These are phyloP conservation scores for Drosophila yakuba DNA, from an alignment of 1,140 invertebrate genomes.

Conservation along the genomic window DNA sequence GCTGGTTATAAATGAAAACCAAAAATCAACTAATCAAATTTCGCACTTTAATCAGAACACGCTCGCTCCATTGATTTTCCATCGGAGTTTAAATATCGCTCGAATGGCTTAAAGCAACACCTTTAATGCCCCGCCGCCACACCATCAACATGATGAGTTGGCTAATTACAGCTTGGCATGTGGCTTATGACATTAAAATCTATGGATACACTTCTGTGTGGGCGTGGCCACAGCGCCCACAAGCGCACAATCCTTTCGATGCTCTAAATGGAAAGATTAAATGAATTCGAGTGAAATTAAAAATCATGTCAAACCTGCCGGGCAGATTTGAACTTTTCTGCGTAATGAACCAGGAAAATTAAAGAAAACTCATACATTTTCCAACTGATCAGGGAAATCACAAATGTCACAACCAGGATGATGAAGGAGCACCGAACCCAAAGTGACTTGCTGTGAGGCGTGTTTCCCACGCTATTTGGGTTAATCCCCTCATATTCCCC, in stretches of 20 bases:
- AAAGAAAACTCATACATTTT: constrained; percentile 63
- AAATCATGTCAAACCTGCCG: constrained; percentile 8
- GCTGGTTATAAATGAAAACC: background rate
- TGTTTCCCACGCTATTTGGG: constrained; percentile 57
- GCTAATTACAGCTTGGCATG: constrained; percentile 76
- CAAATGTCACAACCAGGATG: constrained; percentile 29
- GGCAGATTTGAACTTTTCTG: constrained; percentile 4
- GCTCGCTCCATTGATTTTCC: constrained; percentile 5
- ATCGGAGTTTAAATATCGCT: constrained; percentile 8
- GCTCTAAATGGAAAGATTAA: constrained; percentile 43
- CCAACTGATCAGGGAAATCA: constrained; percentile 65
- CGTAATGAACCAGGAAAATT: constrained; percentile 23
- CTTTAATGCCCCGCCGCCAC: constrained; percentile 28
- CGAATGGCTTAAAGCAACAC: constrained; percentile 28
- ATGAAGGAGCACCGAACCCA: constrained; percentile 10
- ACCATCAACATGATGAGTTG: constrained; percentile 36
- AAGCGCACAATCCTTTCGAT: constrained; percentile 17
- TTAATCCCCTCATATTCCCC: background rate
- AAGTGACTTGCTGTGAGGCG: constrained; percentile 70
- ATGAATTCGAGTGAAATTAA: constrained; percentile 45
- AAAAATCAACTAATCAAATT: constrained; percentile 30
- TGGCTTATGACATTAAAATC: constrained; percentile 70
- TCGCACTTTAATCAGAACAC: constrained; percentile 9
- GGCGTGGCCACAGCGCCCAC: constrained; percentile 18
- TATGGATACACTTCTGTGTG: constrained; percentile 39